phyloP scores from a whole-genome alignment of 2,797 vertebrate species.

The Oreochromis mossambicus region DNA sequence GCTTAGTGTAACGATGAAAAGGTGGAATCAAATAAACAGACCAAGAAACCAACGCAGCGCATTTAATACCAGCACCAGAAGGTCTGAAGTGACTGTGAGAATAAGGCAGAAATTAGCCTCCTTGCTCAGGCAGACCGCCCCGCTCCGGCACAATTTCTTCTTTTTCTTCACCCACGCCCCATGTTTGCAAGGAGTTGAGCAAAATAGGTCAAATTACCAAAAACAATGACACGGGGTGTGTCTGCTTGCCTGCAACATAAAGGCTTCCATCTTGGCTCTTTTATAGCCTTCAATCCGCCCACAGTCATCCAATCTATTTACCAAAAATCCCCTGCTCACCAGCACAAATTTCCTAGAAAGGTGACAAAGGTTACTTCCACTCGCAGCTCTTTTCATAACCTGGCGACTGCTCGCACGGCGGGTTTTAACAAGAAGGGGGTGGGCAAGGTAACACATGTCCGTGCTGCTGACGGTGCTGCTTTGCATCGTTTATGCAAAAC shows the following conservation, averaged over 20 bases:
- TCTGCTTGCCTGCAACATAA: slow-evolving; percentile 29
- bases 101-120: slow-evolving; percentile 13
- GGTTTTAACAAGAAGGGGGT: background rate
- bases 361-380: background rate
- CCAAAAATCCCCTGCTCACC: background rate
- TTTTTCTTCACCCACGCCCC: slow-evolving; percentile 30
- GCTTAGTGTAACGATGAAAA: background rate
- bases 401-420: background rate
- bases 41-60: background rate
- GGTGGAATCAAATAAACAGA: background rate
- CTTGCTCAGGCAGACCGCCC: slow-evolving; percentile 1
- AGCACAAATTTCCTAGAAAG: background rate
- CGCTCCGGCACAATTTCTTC: slow-evolving; percentile 27
- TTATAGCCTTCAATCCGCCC: slow-evolving; percentile 5
- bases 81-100: background rate
- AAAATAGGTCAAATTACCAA: slow-evolving; percentile 75
- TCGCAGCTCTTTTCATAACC: background rate
- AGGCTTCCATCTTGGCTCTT: slow-evolving; percentile 11
- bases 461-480: background rate
- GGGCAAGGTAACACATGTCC: background rate
- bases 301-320: background rate
- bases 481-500: background rate
- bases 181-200: slow-evolving; percentile 28
- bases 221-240: slow-evolving; percentile 58
- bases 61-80: background rate